Percentiles rank a stretch among this genome's conserved stretches.
These are phyloP conservation scores for Penelope pileata DNA, from an alignment of 2,113 vertebrate species.

Conservation along the genomic window DNA sequence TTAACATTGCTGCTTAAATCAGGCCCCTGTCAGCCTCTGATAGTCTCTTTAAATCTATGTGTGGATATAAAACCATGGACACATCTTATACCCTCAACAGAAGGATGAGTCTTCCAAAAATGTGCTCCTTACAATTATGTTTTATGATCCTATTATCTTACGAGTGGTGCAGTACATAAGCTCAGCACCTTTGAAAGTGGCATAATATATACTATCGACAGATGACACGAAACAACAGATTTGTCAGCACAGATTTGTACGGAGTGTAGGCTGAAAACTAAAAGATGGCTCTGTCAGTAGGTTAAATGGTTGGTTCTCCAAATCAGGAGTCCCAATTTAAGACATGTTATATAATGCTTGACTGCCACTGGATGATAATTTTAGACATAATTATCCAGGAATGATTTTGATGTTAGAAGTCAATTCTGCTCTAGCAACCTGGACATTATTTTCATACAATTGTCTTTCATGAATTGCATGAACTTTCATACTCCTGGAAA, in stretches of 20 bases:
- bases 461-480: not conserved
- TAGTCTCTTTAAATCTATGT: slow-evolving; percentile 42
- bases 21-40: slow-evolving; percentile 36
- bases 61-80: slow-evolving; percentile 39
- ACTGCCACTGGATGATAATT: not conserved
- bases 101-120: slow-evolving; percentile 53
- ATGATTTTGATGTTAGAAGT: not conserved
- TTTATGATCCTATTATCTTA: slow-evolving; percentile 68
- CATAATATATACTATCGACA: slow-evolving; percentile 11
- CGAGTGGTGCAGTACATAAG: slow-evolving; percentile 34
- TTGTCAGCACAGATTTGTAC: not conserved
- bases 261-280: not conserved
- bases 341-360: not conserved
- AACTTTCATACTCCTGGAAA: not conserved
- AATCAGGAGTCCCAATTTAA: not conserved
- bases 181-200: slow-evolving; percentile 49
- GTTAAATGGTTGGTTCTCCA: not conserved
- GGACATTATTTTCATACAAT: not conserved
- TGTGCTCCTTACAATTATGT: slow-evolving; percentile 55
- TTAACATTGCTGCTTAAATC: slow-evolving; percentile 43
- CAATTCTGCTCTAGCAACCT: not conserved
- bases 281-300: not conserved
- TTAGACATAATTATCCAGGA: not conserved
- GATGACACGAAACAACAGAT: slow-evolving; percentile 15
- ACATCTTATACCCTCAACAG: not conserved